Percentiles rank a stretch among this genome's conserved stretches.
Evolutionary conservation across 1,140 invertebrate genomes (phyloP).

Genomic region (fruit fly (Drosophila melanogaster)): DNA sequence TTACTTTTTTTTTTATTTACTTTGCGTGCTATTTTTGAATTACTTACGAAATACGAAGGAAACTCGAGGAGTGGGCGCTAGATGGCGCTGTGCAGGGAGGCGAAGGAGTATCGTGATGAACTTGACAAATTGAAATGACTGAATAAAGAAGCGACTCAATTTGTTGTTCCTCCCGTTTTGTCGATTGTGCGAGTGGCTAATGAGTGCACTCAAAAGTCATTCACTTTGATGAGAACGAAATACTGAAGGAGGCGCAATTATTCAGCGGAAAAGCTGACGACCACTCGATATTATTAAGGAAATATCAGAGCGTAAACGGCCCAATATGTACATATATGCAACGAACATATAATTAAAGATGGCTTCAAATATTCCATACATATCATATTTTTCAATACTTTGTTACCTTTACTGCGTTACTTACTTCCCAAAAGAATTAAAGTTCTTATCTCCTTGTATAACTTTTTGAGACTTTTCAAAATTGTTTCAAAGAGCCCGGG

Average conservation of each 20-base stretch:
- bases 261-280: conserved; percentile 5
- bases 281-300: background rate
- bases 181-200: conserved; percentile 43
- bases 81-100: conserved; percentile 32
- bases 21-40: conserved; percentile 66
- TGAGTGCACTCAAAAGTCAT: conserved; percentile 50
- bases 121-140: conserved; percentile 60
- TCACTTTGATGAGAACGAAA: conserved; percentile 38
- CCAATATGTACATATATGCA: too few species aligned
- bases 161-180: conserved; percentile 39
- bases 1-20: conserved; percentile 73
- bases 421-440: background rate
- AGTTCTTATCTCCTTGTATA: background rate
- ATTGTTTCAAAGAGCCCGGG: background rate
- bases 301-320: background rate
- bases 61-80: conserved; percentile 4
- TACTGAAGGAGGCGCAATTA: conserved; percentile 9
- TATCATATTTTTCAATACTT: background rate
- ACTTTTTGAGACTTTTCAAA: background rate
- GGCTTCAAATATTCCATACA: too few species aligned
- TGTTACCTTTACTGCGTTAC: background rate
- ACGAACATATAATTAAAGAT: background rate
- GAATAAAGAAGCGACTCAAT: conserved; percentile 57
- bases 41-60: conserved; percentile 53
- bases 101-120: conserved; percentile 30